phyloP scores from a whole-genome alignment of 2,113 vertebrate genomes.

The Casuarius casuarius region DNA sequence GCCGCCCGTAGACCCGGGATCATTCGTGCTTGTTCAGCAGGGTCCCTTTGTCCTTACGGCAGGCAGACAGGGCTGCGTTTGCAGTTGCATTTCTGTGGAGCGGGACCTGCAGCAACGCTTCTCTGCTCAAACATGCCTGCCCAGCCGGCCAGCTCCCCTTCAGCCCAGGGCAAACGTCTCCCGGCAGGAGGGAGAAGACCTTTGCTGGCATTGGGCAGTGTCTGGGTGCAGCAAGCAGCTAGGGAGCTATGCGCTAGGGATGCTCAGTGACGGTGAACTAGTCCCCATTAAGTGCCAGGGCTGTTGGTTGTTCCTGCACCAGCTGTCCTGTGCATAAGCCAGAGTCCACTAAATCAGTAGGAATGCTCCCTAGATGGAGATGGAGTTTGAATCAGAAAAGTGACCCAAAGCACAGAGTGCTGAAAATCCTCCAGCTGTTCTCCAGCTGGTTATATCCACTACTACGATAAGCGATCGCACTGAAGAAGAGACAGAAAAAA shows the following conservation, averaged over 20 bases:
- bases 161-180: neutral
- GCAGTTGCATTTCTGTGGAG: neutral
- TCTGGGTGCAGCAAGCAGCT: neutral
- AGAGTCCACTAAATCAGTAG: neutral
- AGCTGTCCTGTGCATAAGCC: neutral
- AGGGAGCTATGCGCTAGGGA: rapidly evolving
- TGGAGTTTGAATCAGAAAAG: neutral
- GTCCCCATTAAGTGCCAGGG: neutral
- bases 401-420: neutral
- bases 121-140: neutral
- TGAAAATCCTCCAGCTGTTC: neutral
- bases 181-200: neutral
- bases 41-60: neutral
- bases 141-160: neutral
- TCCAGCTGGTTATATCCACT: neutral
- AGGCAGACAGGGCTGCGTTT: neutral
- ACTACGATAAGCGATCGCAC: neutral
- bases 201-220: neutral
- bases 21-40: slow-evolving; percentile 13
- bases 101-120: neutral
- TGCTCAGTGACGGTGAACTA: rapidly evolving
- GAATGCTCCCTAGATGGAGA: neutral
- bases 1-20: neutral
- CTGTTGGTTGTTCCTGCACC: rapidly evolving
- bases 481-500: neutral